Percentiles rank a stretch among this genome's conserved stretches.
Evolutionary conservation across 2,888 invertebrate genomes (phyloP).

Genomic region (Trichopoda pennipes): DNA sequence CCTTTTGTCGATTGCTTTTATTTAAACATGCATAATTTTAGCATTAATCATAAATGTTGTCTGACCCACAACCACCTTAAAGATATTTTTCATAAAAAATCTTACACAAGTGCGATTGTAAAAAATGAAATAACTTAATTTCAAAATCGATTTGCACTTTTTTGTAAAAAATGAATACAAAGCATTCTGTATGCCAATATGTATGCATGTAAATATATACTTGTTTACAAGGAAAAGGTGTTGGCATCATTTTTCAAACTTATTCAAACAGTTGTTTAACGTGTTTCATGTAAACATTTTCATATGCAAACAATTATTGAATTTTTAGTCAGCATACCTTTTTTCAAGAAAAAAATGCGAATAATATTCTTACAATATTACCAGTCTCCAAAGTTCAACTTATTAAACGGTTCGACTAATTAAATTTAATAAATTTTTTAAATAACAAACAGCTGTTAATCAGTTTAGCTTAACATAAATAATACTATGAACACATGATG

Average conservation of each 20-base stretch:
- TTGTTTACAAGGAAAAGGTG: slow-evolving; percentile 6
- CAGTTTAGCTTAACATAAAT: no score
- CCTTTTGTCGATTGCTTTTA: slow-evolving; percentile 55
- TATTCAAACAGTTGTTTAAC: slow-evolving; percentile 80
- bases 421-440: no score
- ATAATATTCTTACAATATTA: no score
- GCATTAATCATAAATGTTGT: slow-evolving; percentile 58
- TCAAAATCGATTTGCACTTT: slow-evolving; percentile 4
- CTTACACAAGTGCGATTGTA: background rate
- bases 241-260: slow-evolving; percentile 79
- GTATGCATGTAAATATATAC: no score
- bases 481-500: no score
- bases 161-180: slow-evolving; percentile 4
- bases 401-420: no score
- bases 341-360: background rate
- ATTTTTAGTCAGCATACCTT: no score
- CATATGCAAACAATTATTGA: background rate
- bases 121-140: background rate
- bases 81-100: slow-evolving; percentile 23
- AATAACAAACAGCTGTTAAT: no score
- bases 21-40: slow-evolving; percentile 44
- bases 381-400: no score
- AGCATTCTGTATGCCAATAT: background rate
- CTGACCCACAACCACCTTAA: slow-evolving; percentile 40
- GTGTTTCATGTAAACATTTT: slow-evolving; percentile 70